Evolutionary conservation across 2,113 vertebrate species (phyloP).

Genomic region (Todiramphus saurophagus): DNA sequence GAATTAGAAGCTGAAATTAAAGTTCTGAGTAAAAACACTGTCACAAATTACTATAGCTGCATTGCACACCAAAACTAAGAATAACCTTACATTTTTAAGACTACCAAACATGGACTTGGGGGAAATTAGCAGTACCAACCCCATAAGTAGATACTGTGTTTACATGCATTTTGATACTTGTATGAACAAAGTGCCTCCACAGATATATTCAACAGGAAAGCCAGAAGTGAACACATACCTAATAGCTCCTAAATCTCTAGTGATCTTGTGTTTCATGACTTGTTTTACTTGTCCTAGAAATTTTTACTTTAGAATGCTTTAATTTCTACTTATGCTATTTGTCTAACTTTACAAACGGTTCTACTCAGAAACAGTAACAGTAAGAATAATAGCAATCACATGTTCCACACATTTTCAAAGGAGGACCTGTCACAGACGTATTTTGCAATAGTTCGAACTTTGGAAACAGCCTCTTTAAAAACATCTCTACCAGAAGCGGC

Average conservation of each 20-base stretch:
- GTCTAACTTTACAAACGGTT: background rate
- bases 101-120: background rate
- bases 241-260: background rate
- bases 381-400: background rate
- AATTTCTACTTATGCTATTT: background rate
- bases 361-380: background rate
- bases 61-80: background rate
- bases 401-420: background rate
- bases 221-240: background rate
- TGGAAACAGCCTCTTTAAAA: background rate
- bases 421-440: background rate
- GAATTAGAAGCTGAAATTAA: background rate
- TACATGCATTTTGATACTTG: background rate
- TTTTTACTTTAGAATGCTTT: background rate
- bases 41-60: background rate
- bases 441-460: background rate
- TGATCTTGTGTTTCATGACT: background rate
- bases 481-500: background rate
- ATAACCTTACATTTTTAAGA: background rate
- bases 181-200: background rate
- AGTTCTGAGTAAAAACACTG: background rate
- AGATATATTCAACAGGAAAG: background rate
- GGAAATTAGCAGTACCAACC: background rate
- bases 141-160: background rate
- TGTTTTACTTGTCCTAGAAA: background rate